phyloP scores from a whole-genome alignment of 2,113 vertebrate species.

The Choloepus hoffmanni region DNA sequence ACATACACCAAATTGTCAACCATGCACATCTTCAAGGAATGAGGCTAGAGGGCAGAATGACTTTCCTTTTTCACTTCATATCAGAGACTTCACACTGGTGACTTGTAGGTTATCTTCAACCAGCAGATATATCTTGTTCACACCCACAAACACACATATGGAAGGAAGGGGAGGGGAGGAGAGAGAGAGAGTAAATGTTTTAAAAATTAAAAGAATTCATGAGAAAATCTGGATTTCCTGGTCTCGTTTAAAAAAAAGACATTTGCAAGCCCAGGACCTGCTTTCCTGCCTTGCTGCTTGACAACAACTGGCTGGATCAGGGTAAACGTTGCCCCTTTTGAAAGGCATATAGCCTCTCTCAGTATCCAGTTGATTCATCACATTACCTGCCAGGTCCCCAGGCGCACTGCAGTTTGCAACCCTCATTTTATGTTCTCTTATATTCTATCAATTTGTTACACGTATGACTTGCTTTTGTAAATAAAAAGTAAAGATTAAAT shows the following conservation, averaged over 20 bases:
- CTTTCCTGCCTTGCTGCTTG: neutral
- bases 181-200: neutral
- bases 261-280: neutral
- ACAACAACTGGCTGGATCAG: neutral
- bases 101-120: neutral
- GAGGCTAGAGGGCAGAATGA: neutral
- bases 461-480: neutral
- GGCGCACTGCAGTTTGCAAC: too few species aligned
- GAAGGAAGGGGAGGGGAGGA: neutral
- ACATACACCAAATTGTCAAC: too few species aligned
- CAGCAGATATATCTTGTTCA: neutral
- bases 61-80: neutral
- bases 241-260: neutral
- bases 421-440: neutral
- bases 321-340: neutral
- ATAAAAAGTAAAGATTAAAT: neutral
- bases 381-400: neutral
- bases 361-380: neutral
- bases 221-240: neutral
- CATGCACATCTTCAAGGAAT: neutral
- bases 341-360: neutral
- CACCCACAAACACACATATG: too few species aligned
- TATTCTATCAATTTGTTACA: neutral
- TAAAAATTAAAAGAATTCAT: neutral
- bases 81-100: neutral